Percentiles rank a stretch among this genome's conserved stretches.
These are phyloP conservation scores for Tragopan temminckii DNA, from an alignment of 2,797 vertebrate genomes.

Conservation along the genomic window DNA sequence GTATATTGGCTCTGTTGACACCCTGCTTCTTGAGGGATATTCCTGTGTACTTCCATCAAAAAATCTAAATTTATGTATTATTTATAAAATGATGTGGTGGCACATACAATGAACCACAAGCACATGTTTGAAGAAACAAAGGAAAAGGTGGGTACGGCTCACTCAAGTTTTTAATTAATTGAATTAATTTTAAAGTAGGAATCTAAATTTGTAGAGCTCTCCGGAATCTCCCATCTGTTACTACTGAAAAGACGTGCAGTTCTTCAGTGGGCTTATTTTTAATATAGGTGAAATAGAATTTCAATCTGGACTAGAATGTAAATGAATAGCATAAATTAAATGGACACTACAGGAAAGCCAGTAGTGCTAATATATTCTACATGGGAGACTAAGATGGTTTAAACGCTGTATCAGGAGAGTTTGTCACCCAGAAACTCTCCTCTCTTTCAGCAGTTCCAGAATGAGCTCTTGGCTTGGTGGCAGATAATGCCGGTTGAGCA, in stretches of 20 bases:
- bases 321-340: slow-evolving; percentile 39
- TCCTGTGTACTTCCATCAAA: not conserved
- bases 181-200: not conserved
- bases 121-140: not conserved
- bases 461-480: not conserved
- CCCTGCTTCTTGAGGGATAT: not conserved
- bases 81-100: not conserved
- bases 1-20: not conserved
- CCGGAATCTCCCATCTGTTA: slow-evolving; percentile 13
- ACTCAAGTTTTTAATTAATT: not conserved
- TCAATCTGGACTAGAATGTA: not conserved
- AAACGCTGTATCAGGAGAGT: not conserved
- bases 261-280: slow-evolving; percentile 37
- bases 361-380: not conserved
- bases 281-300: slow-evolving; percentile 34
- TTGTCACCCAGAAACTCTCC: not conserved
- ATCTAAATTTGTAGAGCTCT: slow-evolving; percentile 30
- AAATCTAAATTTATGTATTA: not conserved
- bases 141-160: not conserved
- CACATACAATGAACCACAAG: not conserved
- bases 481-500: not conserved
- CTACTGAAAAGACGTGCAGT: slow-evolving; percentile 14
- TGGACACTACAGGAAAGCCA: not conserved
- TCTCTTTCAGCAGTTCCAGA: not conserved
- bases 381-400: not conserved